These are phyloP conservation scores for Coptotermes formosanus DNA, from an alignment of 1,140 invertebrate species.

Conservation along the genomic window DNA sequence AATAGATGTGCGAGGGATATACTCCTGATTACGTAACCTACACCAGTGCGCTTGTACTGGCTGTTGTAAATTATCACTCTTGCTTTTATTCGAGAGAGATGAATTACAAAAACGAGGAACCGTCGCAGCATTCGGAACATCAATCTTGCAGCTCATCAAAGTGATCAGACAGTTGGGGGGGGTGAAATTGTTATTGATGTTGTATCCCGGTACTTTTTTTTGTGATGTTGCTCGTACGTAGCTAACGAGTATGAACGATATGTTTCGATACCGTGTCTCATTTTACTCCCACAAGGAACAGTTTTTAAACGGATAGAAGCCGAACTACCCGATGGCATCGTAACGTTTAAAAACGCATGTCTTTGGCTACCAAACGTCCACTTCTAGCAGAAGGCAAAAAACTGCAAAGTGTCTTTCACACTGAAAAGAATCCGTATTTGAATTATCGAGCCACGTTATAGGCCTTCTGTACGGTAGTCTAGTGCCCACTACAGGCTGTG, in stretches of 20 bases:
- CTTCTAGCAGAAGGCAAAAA: too few relatives aligned
- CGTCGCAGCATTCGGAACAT: not conserved
- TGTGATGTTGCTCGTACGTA: not conserved
- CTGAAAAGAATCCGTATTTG: too few relatives aligned
- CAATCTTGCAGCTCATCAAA: not conserved
- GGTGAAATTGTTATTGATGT: not conserved
- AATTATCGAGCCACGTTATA: too few relatives aligned
- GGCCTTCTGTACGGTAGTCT: too few relatives aligned
- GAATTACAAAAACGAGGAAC: not conserved
- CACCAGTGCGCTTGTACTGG: not conserved
- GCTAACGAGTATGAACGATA: not conserved
- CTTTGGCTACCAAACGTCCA: too few relatives aligned
- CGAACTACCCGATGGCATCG: too few relatives aligned
- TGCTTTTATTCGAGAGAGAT: conserved; percentile 9
- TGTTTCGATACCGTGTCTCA: not conserved
- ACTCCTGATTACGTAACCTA: not conserved
- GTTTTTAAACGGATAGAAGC: too few relatives aligned
- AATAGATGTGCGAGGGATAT: not conserved
- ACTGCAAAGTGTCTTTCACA: too few relatives aligned
- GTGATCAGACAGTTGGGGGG: not conserved
- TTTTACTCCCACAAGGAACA: too few relatives aligned
- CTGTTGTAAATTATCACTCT: conserved; percentile 1
- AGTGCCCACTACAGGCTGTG: too few relatives aligned
- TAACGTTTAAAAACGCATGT: too few relatives aligned
- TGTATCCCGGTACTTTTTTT: not conserved